phyloP scores from a whole-genome alignment of 2,797 vertebrate genomes.

The Phylloscopus collybita region DNA sequence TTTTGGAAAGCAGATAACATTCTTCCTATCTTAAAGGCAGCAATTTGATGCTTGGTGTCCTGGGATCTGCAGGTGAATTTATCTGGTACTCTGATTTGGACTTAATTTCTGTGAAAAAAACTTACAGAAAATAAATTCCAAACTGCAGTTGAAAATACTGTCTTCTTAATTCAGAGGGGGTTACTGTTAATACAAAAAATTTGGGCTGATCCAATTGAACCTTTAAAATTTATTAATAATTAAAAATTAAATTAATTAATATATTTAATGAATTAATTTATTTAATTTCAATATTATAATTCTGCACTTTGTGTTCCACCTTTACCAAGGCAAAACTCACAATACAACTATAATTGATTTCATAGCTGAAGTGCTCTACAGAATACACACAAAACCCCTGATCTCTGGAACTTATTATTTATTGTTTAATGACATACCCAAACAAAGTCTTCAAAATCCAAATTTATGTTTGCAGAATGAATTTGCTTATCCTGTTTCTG shows the following conservation, averaged over 20 bases:
- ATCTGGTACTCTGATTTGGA: not conserved
- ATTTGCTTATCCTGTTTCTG: not conserved
- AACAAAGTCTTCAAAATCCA: not conserved
- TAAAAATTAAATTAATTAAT: too few relatives aligned
- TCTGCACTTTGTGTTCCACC: not conserved
- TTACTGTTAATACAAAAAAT: not conserved
- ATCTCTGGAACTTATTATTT: not conserved
- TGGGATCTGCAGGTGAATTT: not conserved
- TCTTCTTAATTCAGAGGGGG: not conserved
- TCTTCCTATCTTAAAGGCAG: not conserved
- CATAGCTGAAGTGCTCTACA: not conserved
- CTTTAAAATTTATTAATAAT: not conserved
- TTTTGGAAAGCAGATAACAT: not conserved
- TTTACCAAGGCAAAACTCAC: not conserved
- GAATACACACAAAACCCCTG: not conserved
- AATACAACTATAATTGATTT: not conserved
- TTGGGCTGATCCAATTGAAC: not conserved
- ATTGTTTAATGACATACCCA: not conserved
- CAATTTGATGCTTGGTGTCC: not conserved
- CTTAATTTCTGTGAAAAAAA: not conserved
- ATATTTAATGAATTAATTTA: too few relatives aligned
- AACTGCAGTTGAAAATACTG: not conserved
- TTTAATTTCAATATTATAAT: not conserved
- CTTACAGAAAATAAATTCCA: not conserved
- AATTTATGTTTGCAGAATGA: not conserved